Percentiles rank a stretch among this genome's conserved stretches.
These are phyloP conservation scores for Drosophila rellima DNA, from an alignment of 2,888 invertebrate genomes.

Conservation along the genomic window DNA sequence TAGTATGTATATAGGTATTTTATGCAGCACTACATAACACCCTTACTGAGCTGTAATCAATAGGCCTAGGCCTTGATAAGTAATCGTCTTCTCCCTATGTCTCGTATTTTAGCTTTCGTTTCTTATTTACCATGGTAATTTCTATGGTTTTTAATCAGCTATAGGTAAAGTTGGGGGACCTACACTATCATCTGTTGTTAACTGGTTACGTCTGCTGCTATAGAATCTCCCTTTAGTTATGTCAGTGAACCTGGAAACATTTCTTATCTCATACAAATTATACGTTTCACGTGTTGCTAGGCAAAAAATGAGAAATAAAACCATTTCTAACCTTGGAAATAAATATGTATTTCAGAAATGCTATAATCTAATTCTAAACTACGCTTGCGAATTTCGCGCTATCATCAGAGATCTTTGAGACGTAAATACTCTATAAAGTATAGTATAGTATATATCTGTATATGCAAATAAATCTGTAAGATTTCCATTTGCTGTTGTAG, in stretches of 20 bases:
- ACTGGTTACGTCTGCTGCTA: conserved; percentile 23
- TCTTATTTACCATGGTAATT: conserved; percentile 44
- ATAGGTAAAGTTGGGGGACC: conserved; percentile 7
- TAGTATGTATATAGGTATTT: conserved; percentile 1
- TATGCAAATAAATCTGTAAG: background rate
- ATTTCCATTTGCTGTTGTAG: conserved; percentile 41
- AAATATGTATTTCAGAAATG: conserved; percentile 6
- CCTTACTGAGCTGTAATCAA: conserved; percentile 54
- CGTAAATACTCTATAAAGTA: background rate
- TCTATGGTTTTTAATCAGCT: conserved; percentile 65
- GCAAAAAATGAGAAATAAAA: conserved; percentile 30
- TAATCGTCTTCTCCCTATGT: conserved; percentile 2
- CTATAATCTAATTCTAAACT: conserved; percentile 13
- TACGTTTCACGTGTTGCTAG: conserved; percentile 48
- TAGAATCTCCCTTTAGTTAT: conserved; percentile 38
- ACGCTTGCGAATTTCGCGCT: conserved; percentile 12
- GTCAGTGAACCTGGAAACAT: conserved; percentile 61
- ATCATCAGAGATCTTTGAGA: background rate
- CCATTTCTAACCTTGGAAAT: background rate
- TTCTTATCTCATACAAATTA: conserved; percentile 51
- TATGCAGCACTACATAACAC: conserved; percentile 14
- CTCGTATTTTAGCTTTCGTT: conserved; percentile 30
- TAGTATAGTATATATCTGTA: background rate
- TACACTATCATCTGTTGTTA: conserved; percentile 4
- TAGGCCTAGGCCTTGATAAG: conserved; percentile 64